Evolutionary conservation across 1,140 invertebrate genomes (phyloP).

Genomic region (Mycetomoellerius zeteki): DNA sequence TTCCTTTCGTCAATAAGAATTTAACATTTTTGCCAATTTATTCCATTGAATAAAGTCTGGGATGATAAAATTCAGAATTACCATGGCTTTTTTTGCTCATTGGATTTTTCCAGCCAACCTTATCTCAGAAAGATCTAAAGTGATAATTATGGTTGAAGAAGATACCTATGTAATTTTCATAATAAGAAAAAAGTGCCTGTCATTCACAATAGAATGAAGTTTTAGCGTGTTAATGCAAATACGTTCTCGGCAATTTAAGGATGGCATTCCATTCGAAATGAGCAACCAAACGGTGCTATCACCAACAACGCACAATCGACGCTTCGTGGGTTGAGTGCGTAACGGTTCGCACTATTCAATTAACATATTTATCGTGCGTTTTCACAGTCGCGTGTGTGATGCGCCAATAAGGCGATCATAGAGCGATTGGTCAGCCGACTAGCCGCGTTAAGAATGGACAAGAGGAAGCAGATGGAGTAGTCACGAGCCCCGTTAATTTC

Average conservation of each 20-base stretch:
- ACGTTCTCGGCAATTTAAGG: neutral
- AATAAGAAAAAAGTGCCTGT: neutral
- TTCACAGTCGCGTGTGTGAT: conserved; percentile 36
- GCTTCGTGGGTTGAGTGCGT: conserved; percentile 70
- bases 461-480: conserved; percentile 25
- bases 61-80: too few species aligned
- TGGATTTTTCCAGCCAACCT: too few species aligned
- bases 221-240: neutral
- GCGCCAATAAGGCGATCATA: neutral
- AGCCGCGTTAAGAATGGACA: neutral
- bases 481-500: conserved; percentile 42
- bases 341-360: conserved; percentile 80
- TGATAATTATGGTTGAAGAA: too few species aligned
- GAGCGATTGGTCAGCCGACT: neutral
- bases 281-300: conserved; percentile 58
- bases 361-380: conserved; percentile 81
- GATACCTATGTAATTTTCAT: neutral
- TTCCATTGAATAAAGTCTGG: too few species aligned
- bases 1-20: neutral
- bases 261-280: conserved; percentile 31
- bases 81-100: too few species aligned
- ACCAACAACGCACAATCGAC: conserved; percentile 51
- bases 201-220: neutral
- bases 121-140: too few species aligned
- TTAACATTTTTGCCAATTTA: neutral